Evolutionary conservation across 2,113 vertebrate species (phyloP).

Genomic region (Brevimyrus niger): DNA sequence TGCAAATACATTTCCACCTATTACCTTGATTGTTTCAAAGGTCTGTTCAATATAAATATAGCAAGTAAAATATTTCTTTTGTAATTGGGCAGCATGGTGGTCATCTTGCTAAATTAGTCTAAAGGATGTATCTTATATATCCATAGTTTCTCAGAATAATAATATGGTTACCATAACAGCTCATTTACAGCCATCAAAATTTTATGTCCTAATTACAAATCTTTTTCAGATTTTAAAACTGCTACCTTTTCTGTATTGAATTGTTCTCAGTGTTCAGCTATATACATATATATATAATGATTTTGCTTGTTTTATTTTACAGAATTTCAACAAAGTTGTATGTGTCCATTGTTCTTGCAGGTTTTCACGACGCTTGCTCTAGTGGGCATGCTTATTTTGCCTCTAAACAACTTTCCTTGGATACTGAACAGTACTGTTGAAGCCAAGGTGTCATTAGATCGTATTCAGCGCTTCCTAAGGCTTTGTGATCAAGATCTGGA

Average conservation of each 20-base stretch:
- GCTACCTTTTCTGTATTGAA: too few species aligned
- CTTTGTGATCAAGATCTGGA: constrained; percentile 70
- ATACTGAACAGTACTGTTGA: constrained; percentile 84
- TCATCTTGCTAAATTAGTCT: background rate
- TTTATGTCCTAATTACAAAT: too few species aligned
- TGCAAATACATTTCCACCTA: background rate
- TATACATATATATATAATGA: too few species aligned
- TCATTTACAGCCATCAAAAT: background rate
- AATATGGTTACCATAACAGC: background rate
- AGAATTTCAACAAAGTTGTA: background rate
- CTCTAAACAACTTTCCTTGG: constrained; percentile 91
- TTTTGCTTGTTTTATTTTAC: background rate
- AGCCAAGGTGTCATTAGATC: constrained; percentile 86
- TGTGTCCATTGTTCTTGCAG: constrained; percentile 46
- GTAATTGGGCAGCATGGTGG: background rate
- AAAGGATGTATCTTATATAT: background rate
- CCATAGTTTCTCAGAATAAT: background rate
- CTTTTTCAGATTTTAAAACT: too few species aligned
- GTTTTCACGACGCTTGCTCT: constrained; percentile 90
- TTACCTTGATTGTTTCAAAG: background rate
- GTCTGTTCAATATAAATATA: background rate
- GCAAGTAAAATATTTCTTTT: background rate
- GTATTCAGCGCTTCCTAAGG: constrained; percentile 81
- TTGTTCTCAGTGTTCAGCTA: too few species aligned
- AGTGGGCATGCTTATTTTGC: constrained; percentile 84